These are phyloP conservation scores for Drosophila eugracilis DNA, from an alignment of 1,140 invertebrate species.

Conservation along the genomic window DNA sequence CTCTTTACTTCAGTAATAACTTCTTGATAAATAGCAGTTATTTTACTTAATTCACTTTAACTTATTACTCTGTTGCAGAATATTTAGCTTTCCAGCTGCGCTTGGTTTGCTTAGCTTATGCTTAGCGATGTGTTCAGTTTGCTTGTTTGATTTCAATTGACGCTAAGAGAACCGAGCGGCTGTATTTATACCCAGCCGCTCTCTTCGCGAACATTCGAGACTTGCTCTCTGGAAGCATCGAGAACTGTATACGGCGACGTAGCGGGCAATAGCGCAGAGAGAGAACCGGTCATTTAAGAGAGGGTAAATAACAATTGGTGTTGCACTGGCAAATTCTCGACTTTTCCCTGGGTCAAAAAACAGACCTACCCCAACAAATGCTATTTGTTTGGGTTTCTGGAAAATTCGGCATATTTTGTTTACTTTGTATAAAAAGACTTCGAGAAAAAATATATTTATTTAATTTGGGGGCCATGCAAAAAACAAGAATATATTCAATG, in stretches of 20 bases:
- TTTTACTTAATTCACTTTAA: background rate
- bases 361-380: conserved; percentile 3
- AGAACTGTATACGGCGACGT: background rate
- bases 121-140: conserved; percentile 56
- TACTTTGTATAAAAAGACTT: background rate
- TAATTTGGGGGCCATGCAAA: too few relatives aligned
- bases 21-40: background rate
- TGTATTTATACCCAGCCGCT: conserved; percentile 62
- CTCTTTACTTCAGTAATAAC: background rate
- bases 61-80: background rate
- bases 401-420: background rate
- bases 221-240: conserved; percentile 36
- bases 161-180: conserved; percentile 35
- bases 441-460: background rate
- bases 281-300: background rate
- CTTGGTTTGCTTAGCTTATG: conserved; percentile 44
- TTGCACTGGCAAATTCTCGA: conserved; percentile 1
- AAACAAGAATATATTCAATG: too few relatives aligned
- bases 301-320: background rate
- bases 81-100: conserved; percentile 46
- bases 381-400: conserved; percentile 8
- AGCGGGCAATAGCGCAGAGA: background rate
- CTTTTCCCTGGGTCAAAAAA: background rate
- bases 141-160: conserved; percentile 61
- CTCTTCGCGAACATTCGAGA: conserved; percentile 57